Conservation (phyloP, 2,888 invertebrate species). For the Pseudoips prasinana region DNA sequence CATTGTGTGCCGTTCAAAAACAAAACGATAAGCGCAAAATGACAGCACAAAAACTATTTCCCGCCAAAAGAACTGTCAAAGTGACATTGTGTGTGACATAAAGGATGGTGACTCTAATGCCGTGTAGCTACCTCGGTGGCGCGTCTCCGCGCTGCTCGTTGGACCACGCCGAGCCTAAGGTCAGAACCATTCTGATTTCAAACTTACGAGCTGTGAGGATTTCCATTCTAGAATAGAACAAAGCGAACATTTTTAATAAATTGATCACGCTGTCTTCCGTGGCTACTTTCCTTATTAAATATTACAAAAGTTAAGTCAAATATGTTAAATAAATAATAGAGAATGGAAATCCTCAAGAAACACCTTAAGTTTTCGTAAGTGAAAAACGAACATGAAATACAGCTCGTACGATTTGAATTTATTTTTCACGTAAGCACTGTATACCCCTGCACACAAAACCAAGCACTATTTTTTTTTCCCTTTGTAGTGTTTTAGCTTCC, state of each 20-base stretch:
- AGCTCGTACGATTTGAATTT: constrained; percentile 25
- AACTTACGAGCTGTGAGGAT: constrained; percentile 38
- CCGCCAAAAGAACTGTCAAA: constrained; percentile 67
- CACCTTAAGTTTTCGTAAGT: too few species aligned
- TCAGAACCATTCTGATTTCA: constrained; percentile 50
- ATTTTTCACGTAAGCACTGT: constrained; percentile 27
- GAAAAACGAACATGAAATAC: too few species aligned
- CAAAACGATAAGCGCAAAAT: constrained; percentile 57
- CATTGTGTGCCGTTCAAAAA: constrained; percentile 48
- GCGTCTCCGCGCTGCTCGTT: constrained; percentile 78
- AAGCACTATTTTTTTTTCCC: constrained; percentile 13
- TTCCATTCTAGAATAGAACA: constrained; percentile 22
- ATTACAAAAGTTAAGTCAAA: too few species aligned
- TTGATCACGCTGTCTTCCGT: too few species aligned
- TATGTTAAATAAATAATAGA: constrained; percentile 11
- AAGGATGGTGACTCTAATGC: constrained; percentile 86
- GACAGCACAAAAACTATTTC: constrained; percentile 60
- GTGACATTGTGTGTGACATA: constrained; percentile 64
- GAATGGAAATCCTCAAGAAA: constrained; percentile 4
- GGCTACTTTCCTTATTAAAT: too few species aligned
- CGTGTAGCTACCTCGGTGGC: constrained; percentile 84
- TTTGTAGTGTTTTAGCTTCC: constrained; percentile 8
- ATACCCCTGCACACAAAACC: constrained; percentile 17
- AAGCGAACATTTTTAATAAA: constrained; percentile 2
- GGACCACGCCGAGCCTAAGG: constrained; percentile 78